Conservation (phyloP, 2,113 vertebrate genomes). For the Miniopterus natalensis region DNA sequence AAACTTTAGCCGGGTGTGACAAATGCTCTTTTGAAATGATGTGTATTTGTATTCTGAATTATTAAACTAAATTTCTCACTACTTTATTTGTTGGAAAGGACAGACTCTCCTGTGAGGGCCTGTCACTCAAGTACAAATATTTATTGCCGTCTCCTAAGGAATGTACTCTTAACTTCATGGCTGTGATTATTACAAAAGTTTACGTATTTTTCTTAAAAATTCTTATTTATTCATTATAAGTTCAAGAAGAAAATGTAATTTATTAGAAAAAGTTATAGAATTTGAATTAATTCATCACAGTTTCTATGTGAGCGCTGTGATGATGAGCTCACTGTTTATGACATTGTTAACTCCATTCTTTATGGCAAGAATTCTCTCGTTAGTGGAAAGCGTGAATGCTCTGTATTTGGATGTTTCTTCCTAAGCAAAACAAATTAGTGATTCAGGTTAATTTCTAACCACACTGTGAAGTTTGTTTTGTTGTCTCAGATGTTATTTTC, state of each 20-base stretch:
- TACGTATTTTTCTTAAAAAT: neutral
- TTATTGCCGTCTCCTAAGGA: neutral
- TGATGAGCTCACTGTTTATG: neutral
- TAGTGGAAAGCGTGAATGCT: neutral
- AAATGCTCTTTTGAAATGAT: neutral
- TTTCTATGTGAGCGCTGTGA: neutral
- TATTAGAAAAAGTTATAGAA: constrained; percentile 42
- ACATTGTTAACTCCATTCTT: neutral
- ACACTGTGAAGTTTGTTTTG: neutral
- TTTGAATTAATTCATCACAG: neutral
- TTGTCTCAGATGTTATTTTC: neutral
- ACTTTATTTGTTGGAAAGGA: constrained; percentile 23
- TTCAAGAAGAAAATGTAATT: constrained; percentile 32
- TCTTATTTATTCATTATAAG: neutral
- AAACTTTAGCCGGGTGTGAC: neutral
- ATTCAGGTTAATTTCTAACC: constrained; percentile 20
- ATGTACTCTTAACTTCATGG: neutral
- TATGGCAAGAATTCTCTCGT: neutral
- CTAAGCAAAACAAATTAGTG: constrained; percentile 31
- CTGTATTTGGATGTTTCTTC: neutral
- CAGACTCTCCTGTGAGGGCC: neutral
- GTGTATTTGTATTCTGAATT: neutral
- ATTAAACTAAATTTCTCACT: constrained; percentile 1
- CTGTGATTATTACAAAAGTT: neutral
- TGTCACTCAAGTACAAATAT: neutral